Evolutionary conservation across 2,797 vertebrate genomes (phyloP), one percentile per base, ranked within the genome.

Genomic region (Lycodopsis pacificus): DNA sequence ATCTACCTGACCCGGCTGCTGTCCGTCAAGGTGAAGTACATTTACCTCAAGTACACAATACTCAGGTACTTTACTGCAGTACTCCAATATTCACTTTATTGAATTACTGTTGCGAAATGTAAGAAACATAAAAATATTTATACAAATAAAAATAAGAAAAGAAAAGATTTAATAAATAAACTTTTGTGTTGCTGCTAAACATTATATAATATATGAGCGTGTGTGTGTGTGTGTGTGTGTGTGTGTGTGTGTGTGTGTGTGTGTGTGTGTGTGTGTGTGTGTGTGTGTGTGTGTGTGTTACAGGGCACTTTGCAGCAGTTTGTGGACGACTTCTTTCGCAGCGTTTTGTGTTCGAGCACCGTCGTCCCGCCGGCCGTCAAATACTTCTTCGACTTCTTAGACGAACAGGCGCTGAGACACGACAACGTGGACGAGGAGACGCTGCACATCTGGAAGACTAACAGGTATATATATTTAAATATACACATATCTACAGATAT

Each of bases 381-480:
- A 81, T 99, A 99, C 84, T 99, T 99, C 91, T 99, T 99, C 6
- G 98, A 99, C 92, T 99, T 99, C 88, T 87, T 99, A 93, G 98
- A 99, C 19, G 98, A 99, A 71, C 98, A 99, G 94, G 98, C 97
- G 0, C 96, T 96, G 83, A 96, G 95, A 85, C 97, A 99, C 3
- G 97, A 98, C 81, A 99, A 99, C 76, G 96, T 96, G 72, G 98
- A 99, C 13, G 97, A 99, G 87, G 98, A 99, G 87, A 99, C 98
- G 48, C 96, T 99, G 84, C 98, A 99, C 88, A 99, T 99, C 94
- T 99, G 98, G 98, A 99, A 99, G 93, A 99, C 98, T 17, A 99
- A 99, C 93, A 99, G 98, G 98, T 98, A 7, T 32, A 32, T 32
- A 32, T 32, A 32, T 7, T 32, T 32, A 32, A 5, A 32, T 32